These are phyloP conservation scores for Tichodroma muraria DNA, from an alignment of 2,113 vertebrate genomes.

Conservation along the genomic window DNA sequence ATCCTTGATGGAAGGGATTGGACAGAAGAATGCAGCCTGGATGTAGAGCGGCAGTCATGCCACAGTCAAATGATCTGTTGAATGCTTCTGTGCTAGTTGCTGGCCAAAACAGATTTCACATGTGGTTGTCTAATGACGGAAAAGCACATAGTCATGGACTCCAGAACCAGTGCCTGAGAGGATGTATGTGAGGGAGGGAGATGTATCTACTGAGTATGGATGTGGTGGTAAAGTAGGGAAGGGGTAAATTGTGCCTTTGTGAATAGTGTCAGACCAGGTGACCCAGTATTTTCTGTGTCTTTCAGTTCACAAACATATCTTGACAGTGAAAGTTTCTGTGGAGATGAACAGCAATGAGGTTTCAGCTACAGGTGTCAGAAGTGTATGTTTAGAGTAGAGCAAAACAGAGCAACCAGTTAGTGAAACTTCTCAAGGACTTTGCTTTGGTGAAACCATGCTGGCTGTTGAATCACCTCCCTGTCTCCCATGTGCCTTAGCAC, in stretches of 20 bases:
- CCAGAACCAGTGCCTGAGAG: not conserved
- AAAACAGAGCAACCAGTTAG: not conserved
- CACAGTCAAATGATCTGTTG: slow-evolving; percentile 34
- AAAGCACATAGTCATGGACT: not conserved
- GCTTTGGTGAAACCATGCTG: not conserved
- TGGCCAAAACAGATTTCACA: not conserved
- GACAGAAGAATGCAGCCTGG: not conserved
- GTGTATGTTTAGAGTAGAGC: not conserved
- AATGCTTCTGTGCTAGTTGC: not conserved
- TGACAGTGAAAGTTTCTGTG: not conserved
- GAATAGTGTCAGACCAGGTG: not conserved
- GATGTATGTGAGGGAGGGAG: no score
- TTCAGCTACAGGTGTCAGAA: not conserved
- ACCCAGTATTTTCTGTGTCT: not conserved
- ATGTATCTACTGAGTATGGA: not conserved
- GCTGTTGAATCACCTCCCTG: not conserved
- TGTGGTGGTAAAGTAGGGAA: not conserved
- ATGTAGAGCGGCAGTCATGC: not conserved
- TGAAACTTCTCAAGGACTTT: not conserved
- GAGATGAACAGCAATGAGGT: not conserved
- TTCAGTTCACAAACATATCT: not conserved
- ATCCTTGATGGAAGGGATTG: not conserved
- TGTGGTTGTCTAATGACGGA: not conserved
- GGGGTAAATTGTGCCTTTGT: not conserved
- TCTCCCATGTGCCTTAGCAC: not conserved